Evolutionary conservation across 2,113 vertebrate genomes (phyloP), one percentile per base, ranked within the genome.

Genomic region (Bungarus multicinctus): DNA sequence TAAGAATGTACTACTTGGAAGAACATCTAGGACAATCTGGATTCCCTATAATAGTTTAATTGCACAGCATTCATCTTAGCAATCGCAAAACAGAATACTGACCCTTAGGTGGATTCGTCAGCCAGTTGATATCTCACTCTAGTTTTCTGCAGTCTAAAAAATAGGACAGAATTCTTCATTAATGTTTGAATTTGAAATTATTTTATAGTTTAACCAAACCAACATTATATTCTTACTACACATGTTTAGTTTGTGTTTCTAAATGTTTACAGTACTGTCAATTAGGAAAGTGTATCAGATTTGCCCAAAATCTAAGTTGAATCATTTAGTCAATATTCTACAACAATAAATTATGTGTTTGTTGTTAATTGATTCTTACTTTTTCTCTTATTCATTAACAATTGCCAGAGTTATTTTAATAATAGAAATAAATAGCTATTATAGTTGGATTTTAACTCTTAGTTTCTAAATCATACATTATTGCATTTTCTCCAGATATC

Each of bases 61-160:
- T 89, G 47, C 57, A 54, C 3, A 93, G 88, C 2, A 22, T 90
- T 6, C 1, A 47, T 0, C 16, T 0, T 0, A 88, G 39, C 23
- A 47, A 93, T 95, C 27, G 57, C 54, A 95, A 93, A 74, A 85
- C 53, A 96, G 3, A 96, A 87, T 53, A 95, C 97, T 10, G 89
- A 98, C 98, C 97, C 97, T 93, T 54, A 52, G 22, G 60, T 95
- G 69, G 92, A 94, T 93, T 52, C 58, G 92, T 93, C 89, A 94
- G 93, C 96, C 94, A 93, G 88, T 90, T 87, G 52, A 89, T 92
- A 92, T 5, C 85, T 94, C 90, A 95, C 90, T 96, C 92, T 93
- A 91, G 90, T 94, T 95, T 90, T 96, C 94, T 94, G 90, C 93
- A 96, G 92, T 88, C 97, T 98, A 93, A 96, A 98, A 97, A 53